Percentiles rank a stretch among this genome's conserved stretches.
Evolutionary conservation across 2,888 invertebrate species (phyloP).

Genomic region (Stenoptilia bipunctidactyla): DNA sequence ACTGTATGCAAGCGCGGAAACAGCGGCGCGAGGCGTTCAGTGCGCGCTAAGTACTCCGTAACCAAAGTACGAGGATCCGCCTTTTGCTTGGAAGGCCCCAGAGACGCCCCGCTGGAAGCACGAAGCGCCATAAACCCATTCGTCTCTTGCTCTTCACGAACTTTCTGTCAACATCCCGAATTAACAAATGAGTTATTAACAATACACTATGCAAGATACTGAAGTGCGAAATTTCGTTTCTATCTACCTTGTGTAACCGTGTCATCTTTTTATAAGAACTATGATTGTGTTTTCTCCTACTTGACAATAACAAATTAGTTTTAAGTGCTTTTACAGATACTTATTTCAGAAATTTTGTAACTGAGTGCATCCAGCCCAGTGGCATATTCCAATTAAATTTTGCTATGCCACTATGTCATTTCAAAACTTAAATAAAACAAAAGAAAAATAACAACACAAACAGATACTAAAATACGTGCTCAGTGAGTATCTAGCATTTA

Average conservation of each 20-base stretch:
- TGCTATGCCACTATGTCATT: not conserved
- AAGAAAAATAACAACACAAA: not conserved
- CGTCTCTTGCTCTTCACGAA: slow-evolving; percentile 10
- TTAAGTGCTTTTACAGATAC: too few relatives aligned
- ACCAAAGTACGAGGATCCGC: slow-evolving; percentile 19
- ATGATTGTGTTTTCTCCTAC: too few relatives aligned
- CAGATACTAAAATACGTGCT: not conserved
- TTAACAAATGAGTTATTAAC: not conserved
- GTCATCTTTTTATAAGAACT: slow-evolving; percentile 8
- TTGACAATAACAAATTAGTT: too few relatives aligned
- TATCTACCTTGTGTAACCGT: too few relatives aligned
- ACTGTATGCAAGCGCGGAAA: slow-evolving; percentile 21
- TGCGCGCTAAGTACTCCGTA: slow-evolving; percentile 50
- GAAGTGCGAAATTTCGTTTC: too few relatives aligned
- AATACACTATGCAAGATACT: not conserved
- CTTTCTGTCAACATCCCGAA: slow-evolving; percentile 19
- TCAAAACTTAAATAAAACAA: not conserved
- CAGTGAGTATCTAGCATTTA: too few relatives aligned
- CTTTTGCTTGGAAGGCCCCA: slow-evolving; percentile 13
- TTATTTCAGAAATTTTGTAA: too few relatives aligned
- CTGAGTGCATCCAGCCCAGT: too few relatives aligned
- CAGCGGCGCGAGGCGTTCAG: slow-evolving; percentile 41
- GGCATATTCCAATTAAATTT: not conserved
- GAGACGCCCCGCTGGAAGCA: slow-evolving; percentile 7
- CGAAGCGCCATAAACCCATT: too few relatives aligned